A percentile compares a stretch with the other conserved stretches of the same genome.
These are phyloP conservation scores for Merluccius polli DNA, from an alignment of 2,797 vertebrate genomes.

Conservation along the genomic window DNA sequence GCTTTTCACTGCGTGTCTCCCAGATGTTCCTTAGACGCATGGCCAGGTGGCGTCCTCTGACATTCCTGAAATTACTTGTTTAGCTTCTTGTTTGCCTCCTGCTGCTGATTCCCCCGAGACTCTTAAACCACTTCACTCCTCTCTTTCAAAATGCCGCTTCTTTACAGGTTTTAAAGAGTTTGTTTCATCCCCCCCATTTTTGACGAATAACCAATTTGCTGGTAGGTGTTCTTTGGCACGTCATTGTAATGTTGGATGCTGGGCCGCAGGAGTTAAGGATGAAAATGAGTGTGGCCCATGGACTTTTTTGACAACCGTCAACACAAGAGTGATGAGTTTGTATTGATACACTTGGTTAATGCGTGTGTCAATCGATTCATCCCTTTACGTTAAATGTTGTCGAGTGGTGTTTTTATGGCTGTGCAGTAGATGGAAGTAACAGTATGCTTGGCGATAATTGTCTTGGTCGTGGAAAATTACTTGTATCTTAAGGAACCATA, in stretches of 20 bases:
- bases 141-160: neutral
- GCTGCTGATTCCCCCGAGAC: neutral
- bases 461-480: neutral
- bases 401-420: neutral
- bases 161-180: neutral
- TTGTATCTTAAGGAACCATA: slow-evolving; percentile 33
- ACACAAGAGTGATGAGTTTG: neutral
- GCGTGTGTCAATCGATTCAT: neutral
- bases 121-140: neutral
- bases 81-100: slow-evolving; percentile 29
- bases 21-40: slow-evolving; percentile 32
- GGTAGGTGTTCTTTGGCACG: slow-evolving; percentile 30
- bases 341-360: neutral
- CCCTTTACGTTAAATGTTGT: neutral
- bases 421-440: neutral
- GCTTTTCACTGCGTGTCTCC: slow-evolving; percentile 33
- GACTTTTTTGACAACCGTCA: neutral
- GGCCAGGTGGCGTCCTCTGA: slow-evolving; percentile 37
- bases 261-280: slow-evolving; percentile 33
- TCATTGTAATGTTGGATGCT: slow-evolving; percentile 16
- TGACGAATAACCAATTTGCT: slow-evolving; percentile 8
- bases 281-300: neutral
- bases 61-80: slow-evolving; percentile 48
- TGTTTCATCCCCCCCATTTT: slow-evolving; percentile 11
- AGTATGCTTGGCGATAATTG: neutral